phyloP scores from a whole-genome alignment of 2,888 invertebrate species.

The Odontocolon sp. region DNA sequence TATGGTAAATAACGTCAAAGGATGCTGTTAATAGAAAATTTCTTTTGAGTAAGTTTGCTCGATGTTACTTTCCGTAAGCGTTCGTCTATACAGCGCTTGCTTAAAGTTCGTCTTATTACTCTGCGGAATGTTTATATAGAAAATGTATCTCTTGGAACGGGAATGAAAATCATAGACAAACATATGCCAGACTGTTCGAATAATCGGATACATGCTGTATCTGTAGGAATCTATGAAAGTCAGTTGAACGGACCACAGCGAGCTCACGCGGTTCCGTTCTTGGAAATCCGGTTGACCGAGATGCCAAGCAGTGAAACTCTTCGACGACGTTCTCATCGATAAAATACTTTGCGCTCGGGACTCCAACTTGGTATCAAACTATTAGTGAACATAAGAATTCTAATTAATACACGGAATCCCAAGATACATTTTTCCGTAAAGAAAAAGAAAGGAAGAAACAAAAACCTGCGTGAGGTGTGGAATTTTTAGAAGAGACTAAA shows the following conservation, averaged over 20 bases:
- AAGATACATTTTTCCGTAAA: too few relatives aligned
- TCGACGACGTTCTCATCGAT: constrained; percentile 37
- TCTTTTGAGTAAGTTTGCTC: not conserved
- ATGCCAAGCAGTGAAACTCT: constrained; percentile 58
- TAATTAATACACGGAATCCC: too few relatives aligned
- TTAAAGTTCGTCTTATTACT: not conserved
- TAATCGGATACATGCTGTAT: constrained; percentile 1
- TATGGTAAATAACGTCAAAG: not conserved
- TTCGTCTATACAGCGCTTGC: not conserved
- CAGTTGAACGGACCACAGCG: constrained; percentile 47
- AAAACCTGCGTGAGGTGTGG: too few relatives aligned
- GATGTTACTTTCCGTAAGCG: not conserved
- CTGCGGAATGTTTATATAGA: too few relatives aligned
- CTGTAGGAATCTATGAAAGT: constrained; percentile 55
- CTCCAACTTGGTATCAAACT: not conserved
- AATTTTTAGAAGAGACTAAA: too few relatives aligned
- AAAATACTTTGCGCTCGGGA: constrained; percentile 17
- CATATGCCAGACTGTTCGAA: constrained; percentile 7
- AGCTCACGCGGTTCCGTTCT: constrained; percentile 52
- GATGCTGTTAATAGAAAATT: not conserved
- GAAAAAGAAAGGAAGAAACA: too few relatives aligned
- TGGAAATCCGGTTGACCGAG: constrained; percentile 59
- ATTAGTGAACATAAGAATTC: too few relatives aligned
- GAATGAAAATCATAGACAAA: not conserved
- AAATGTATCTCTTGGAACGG: too few relatives aligned